A percentile compares a stretch with the other conserved stretches of the same genome.
Conservation (phyloP, 2,797 vertebrate genomes). For the Meda fulgida region DNA sequence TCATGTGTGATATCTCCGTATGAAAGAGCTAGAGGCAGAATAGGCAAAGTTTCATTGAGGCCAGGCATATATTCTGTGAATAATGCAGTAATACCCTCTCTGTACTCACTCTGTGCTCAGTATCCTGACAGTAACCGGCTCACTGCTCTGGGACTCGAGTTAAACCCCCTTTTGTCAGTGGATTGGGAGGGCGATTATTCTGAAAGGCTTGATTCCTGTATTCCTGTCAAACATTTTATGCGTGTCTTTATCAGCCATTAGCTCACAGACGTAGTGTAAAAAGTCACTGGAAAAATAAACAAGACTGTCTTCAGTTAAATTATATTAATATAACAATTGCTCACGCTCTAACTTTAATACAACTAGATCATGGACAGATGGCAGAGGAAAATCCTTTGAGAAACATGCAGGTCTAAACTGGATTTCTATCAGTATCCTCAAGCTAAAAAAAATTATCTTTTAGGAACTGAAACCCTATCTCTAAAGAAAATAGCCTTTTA, state of each 20-base stretch:
- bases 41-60: slow-evolving; percentile 13
- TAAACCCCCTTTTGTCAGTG: slow-evolving; percentile 27
- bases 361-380: background rate
- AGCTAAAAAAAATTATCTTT: slow-evolving; percentile 16
- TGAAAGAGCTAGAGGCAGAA: slow-evolving; percentile 25
- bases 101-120: slow-evolving; percentile 7
- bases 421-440: slow-evolving; percentile 42
- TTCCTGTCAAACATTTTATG: slow-evolving; percentile 19
- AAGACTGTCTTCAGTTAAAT: background rate
- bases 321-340: background rate
- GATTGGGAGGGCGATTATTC: slow-evolving; percentile 15
- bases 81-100: slow-evolving; percentile 3
- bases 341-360: background rate
- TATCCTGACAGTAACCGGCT: slow-evolving; percentile 27
- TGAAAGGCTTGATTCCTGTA: slow-evolving; percentile 39
- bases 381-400: slow-evolving; percentile 22
- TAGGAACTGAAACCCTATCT: slow-evolving; percentile 6
- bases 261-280: background rate
- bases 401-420: slow-evolving; percentile 52
- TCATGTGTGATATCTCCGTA: slow-evolving; percentile 2
- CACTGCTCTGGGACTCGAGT: slow-evolving; percentile 42
- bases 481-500: background rate
- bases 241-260: background rate
- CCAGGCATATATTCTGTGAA: slow-evolving; percentile 20
- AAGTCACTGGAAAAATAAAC: background rate